These are phyloP conservation scores for Agelastica alni DNA, from an alignment of 2,888 invertebrate genomes.

Conservation along the genomic window DNA sequence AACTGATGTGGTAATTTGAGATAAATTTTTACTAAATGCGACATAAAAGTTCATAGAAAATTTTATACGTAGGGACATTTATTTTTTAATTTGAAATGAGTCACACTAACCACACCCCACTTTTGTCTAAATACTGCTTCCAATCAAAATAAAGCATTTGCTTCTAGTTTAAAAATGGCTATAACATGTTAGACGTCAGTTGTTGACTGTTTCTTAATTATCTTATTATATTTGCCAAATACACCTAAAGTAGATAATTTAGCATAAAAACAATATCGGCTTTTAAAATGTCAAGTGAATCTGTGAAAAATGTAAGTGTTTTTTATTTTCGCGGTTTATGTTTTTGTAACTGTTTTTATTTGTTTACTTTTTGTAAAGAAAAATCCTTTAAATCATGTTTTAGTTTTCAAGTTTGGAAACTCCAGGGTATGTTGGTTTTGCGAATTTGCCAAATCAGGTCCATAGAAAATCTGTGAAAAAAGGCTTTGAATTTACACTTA, in stretches of 20 bases:
- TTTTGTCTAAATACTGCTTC: conserved; percentile 14
- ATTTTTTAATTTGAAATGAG: conserved; percentile 2
- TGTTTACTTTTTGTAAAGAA: background rate
- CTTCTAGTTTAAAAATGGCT: conserved; percentile 22
- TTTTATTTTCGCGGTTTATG: conserved; percentile 8
- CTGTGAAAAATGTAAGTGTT: conserved; percentile 63
- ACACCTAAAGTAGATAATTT: conserved; percentile 25
- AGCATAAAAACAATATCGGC: conserved; percentile 1
- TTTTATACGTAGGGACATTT: background rate
- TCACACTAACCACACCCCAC: conserved; percentile 28
- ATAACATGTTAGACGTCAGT: conserved; percentile 19
- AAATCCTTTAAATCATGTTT: conserved; percentile 39
- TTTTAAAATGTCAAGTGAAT: conserved; percentile 63
- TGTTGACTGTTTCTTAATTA: conserved; percentile 4
- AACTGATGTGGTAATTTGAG: too few species aligned
- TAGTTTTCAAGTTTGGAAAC: conserved; percentile 85
- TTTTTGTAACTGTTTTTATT: background rate
- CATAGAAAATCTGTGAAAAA: conserved; percentile 97
- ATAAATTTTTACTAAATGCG: too few species aligned
- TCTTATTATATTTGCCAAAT: conserved; percentile 17
- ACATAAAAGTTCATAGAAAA: background rate
- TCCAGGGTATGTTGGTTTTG: conserved; percentile 90
- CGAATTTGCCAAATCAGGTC: conserved; percentile 95
- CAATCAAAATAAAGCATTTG: conserved; percentile 14
- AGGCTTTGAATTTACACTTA: conserved; percentile 95